These are phyloP conservation scores for Xylota sylvarum DNA, from an alignment of 2,888 invertebrate species.

Conservation along the genomic window DNA sequence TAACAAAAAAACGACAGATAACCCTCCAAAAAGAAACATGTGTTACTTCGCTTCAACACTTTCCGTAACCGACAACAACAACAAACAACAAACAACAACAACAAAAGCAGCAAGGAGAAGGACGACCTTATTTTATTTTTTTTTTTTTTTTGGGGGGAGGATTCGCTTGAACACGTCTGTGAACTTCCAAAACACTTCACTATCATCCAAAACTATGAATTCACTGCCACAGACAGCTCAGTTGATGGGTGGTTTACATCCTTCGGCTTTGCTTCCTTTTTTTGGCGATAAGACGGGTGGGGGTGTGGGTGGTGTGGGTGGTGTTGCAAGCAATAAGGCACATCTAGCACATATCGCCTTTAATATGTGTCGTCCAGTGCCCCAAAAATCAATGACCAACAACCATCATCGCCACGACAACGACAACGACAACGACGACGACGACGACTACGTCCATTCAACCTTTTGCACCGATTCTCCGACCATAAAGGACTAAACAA, in stretches of 20 bases:
- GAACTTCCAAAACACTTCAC: slow-evolving; percentile 69
- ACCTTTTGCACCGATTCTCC: slow-evolving; percentile 6
- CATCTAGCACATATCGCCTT: slow-evolving; percentile 54
- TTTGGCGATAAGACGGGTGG: slow-evolving; percentile 17
- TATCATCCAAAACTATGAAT: slow-evolving; percentile 68
- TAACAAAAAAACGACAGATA: slow-evolving; percentile 49
- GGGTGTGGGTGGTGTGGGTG: too few species aligned
- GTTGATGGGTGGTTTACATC: slow-evolving; percentile 25
- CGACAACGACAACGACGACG: too few species aligned
- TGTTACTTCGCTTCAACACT: slow-evolving; percentile 72
- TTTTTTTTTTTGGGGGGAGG: slow-evolving; percentile 32
- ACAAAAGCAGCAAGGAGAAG: slow-evolving; percentile 9
- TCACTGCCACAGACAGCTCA: slow-evolving; percentile 57
- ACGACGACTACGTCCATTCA: too few species aligned
- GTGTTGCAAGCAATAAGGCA: slow-evolving; percentile 60
- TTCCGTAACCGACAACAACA: slow-evolving; percentile 32
- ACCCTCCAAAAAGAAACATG: slow-evolving; percentile 57
- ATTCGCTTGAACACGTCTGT: slow-evolving; percentile 65
- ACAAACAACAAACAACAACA: slow-evolving; percentile 16
- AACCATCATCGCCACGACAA: slow-evolving; percentile 60
- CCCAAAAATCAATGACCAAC: slow-evolving; percentile 74
- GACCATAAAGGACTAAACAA: slow-evolving; percentile 3
- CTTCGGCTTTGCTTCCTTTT: not conserved
- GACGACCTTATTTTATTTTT: slow-evolving; percentile 24
- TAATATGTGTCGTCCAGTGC: slow-evolving; percentile 42